Percentiles rank a stretch among this genome's conserved stretches.
Evolutionary conservation across 2,888 invertebrate species (phyloP).

Genomic region (Volucella inanis): DNA sequence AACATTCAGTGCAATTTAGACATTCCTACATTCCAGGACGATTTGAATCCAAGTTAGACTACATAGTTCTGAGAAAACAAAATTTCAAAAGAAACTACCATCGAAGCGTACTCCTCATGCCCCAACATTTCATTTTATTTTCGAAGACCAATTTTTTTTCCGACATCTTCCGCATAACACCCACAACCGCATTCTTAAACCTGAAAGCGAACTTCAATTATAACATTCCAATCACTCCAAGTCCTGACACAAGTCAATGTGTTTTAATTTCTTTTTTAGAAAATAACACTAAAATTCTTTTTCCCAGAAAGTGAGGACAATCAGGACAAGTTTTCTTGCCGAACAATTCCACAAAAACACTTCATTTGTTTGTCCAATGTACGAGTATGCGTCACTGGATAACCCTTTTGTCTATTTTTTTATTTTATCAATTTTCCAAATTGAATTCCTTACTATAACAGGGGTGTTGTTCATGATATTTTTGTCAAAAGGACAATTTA

Average conservation of each 20-base stretch:
- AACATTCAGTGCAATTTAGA: too few species aligned
- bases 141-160: too few species aligned
- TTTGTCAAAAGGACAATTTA: background rate
- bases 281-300: background rate
- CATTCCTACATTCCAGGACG: too few species aligned
- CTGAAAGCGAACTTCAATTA: constrained; percentile 1
- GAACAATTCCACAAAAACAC: constrained; percentile 9
- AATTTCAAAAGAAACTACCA: too few species aligned
- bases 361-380: constrained; percentile 11
- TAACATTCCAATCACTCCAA: constrained; percentile 18
- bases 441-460: background rate
- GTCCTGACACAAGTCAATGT: background rate
- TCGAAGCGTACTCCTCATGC: background rate
- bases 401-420: constrained; percentile 12
- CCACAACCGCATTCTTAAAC: background rate
- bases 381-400: constrained; percentile 1
- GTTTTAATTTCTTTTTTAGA: background rate
- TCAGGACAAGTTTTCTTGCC: constrained; percentile 9
- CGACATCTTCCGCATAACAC: background rate
- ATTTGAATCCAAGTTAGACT: too few species aligned
- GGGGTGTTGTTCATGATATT: too few species aligned
- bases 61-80: too few species aligned
- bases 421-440: background rate
- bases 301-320: background rate
- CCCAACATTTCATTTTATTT: background rate